Percentiles rank a stretch among this genome's conserved stretches.
Conservation (phyloP, 2,797 vertebrate species). For the Tragelaphus eurycerus region DNA sequence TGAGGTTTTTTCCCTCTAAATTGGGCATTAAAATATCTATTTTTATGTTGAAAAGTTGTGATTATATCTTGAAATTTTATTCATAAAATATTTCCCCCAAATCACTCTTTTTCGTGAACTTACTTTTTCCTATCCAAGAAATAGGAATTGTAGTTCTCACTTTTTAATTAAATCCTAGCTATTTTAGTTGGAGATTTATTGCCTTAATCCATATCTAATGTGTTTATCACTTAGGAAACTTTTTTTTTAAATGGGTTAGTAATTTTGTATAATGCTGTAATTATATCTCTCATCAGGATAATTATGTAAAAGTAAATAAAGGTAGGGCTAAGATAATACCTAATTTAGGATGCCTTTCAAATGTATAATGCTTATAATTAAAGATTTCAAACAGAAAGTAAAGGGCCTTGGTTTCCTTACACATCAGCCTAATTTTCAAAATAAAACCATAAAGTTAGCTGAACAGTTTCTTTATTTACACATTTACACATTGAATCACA, state of each 20-base stretch:
- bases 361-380: constrained; percentile 64
- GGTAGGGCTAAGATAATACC: constrained; percentile 70
- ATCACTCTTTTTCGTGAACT: neutral
- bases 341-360: constrained; percentile 69
- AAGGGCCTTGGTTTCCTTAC: constrained; percentile 45
- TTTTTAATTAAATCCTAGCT: constrained; percentile 49
- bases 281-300: constrained; percentile 66
- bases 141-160: neutral
- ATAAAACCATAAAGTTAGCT: constrained; percentile 38
- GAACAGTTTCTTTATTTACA: constrained; percentile 24
- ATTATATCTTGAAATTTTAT: constrained; percentile 44
- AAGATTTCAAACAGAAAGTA: constrained; percentile 65
- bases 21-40: constrained; percentile 19
- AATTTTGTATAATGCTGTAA: constrained; percentile 71
- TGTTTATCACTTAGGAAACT: constrained; percentile 67
- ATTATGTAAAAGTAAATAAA: constrained; percentile 77
- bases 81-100: constrained; percentile 41
- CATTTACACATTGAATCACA: constrained; percentile 32
- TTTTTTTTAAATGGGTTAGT: constrained; percentile 30
- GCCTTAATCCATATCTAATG: constrained; percentile 55
- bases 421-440: constrained; percentile 56
- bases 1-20: neutral
- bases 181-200: constrained; percentile 59
- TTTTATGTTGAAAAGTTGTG: constrained; percentile 3
- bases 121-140: constrained; percentile 11